phyloP scores from a whole-genome alignment of 2,797 vertebrate genomes.

The Coreius guichenoti region DNA sequence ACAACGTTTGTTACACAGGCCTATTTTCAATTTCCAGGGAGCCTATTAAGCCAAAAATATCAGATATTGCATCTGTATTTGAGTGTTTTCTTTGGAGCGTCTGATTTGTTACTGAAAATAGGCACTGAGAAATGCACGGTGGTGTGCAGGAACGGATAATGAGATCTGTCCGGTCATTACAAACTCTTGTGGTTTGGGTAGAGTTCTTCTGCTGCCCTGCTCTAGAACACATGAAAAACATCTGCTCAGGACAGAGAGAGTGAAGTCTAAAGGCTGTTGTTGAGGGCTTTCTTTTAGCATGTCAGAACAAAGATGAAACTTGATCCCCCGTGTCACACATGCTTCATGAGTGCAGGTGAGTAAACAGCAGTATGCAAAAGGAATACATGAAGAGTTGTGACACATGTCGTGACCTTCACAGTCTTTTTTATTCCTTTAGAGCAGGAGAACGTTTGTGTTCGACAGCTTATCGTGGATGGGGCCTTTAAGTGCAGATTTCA shows the following conservation, averaged over 20 bases:
- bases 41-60: constrained; percentile 39
- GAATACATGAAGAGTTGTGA: constrained; percentile 36
- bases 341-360: constrained; percentile 59
- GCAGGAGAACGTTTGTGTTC: constrained; percentile 8
- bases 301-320: constrained; percentile 65
- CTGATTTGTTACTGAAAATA: constrained; percentile 7
- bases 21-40: constrained; percentile 13
- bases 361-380: constrained; percentile 50
- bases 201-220: background rate
- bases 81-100: background rate
- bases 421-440: background rate
- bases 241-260: background rate
- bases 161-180: background rate
- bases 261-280: constrained; percentile 1
- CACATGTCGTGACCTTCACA: constrained; percentile 4
- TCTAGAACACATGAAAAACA: background rate
- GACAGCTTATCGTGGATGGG: constrained; percentile 26
- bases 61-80: background rate
- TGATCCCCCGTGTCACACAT: constrained; percentile 57
- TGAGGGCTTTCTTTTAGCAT: constrained; percentile 40
- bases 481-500: constrained; percentile 4
- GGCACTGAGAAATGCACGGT: background rate
- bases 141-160: background rate
- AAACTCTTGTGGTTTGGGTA: background rate
- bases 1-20: background rate